phyloP scores from a whole-genome alignment of 2,113 vertebrate genomes.

The Pomatorhinus ruficollis region DNA sequence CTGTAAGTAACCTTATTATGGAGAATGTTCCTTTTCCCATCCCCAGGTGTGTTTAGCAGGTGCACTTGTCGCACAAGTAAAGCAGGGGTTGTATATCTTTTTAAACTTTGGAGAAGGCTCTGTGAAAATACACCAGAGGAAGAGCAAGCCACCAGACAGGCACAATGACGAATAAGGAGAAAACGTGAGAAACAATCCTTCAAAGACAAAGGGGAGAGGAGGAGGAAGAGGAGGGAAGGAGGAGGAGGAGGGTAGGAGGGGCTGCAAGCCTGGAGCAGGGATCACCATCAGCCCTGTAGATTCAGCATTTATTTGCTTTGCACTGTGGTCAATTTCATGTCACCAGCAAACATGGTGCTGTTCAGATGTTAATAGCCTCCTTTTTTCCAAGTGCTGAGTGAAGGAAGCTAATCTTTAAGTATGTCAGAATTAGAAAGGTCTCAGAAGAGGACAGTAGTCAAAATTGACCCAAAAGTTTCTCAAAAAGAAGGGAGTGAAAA shows the following conservation, averaged over 20 bases:
- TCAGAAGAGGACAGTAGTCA: neutral
- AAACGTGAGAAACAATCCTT: neutral
- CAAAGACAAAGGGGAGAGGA: neutral
- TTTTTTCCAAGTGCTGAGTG: neutral
- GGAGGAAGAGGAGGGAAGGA: neutral
- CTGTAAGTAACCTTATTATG: neutral
- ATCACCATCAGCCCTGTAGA: neutral
- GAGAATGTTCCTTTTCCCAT: neutral
- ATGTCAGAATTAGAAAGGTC: neutral
- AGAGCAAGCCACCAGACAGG: neutral
- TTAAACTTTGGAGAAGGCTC: neutral
- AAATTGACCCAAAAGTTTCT: neutral
- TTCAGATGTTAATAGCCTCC: accelerated
- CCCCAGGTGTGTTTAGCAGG: neutral
- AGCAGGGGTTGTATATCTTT: neutral
- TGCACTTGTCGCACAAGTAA: neutral
- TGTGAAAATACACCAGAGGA: neutral
- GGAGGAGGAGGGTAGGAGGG: neutral
- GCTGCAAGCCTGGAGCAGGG: neutral
- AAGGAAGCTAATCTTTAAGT: neutral
- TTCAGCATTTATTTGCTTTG: neutral
- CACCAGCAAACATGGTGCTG: neutral
- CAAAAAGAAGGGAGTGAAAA: neutral
- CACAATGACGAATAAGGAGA: neutral
- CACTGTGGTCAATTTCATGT: neutral